Conservation (phyloP, 2,113 vertebrate genomes). For the Pluvianellus socialis region DNA sequence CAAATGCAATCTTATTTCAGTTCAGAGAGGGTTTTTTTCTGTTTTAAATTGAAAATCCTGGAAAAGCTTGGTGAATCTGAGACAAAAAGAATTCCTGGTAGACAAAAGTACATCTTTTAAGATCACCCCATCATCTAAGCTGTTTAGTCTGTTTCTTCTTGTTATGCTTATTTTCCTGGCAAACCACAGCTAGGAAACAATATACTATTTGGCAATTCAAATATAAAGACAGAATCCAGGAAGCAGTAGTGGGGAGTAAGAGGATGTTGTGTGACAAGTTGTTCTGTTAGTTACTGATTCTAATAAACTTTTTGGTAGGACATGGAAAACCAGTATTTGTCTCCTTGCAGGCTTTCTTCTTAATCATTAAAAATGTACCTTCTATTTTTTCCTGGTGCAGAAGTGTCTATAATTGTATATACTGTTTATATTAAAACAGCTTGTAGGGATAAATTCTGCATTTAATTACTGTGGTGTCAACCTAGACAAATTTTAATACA, state of each 20-base stretch:
- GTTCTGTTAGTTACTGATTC: not conserved
- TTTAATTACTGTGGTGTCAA: not conserved
- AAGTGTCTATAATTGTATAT: not conserved
- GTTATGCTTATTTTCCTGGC: slow-evolving; percentile 21
- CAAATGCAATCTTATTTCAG: not conserved
- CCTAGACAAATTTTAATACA: not conserved
- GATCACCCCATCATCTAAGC: not conserved
- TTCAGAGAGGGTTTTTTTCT: not conserved
- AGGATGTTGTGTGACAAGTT: not conserved
- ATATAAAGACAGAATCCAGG: not conserved
- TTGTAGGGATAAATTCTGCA: not conserved
- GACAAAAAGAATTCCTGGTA: not conserved
- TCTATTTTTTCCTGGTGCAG: not conserved
- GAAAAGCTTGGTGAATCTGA: not conserved
- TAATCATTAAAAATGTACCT: not conserved
- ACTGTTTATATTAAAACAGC: not conserved
- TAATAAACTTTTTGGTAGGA: not conserved
- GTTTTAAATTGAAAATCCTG: not conserved
- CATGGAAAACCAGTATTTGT: not conserved
- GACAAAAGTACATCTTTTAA: not conserved
- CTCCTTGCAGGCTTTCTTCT: not conserved
- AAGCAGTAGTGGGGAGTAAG: not conserved
- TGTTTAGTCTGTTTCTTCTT: slow-evolving; percentile 23
- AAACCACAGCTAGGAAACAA: not conserved
- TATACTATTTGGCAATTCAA: not conserved